Evolutionary conservation across 2,797 vertebrate genomes (phyloP).

Genomic region (Artibeus jamaicensis): DNA sequence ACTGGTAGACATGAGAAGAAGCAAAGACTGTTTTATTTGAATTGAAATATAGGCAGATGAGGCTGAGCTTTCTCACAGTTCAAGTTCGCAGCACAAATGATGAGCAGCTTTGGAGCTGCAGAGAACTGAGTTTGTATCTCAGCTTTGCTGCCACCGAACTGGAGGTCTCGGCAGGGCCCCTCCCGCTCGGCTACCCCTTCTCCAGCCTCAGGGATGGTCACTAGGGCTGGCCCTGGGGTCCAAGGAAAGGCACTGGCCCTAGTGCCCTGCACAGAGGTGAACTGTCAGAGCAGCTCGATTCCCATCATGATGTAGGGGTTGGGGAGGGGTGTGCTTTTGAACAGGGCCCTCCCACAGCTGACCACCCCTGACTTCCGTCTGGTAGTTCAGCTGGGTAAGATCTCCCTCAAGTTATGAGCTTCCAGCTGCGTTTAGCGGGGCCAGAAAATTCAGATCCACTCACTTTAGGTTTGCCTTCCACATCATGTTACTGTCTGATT

Average conservation of each 20-base stretch:
- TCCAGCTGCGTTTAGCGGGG: slow-evolving; percentile 64
- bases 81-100: neutral
- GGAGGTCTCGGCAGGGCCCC: neutral
- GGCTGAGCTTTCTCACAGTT: neutral
- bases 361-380: neutral
- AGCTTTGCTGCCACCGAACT: neutral
- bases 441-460: slow-evolving; percentile 60
- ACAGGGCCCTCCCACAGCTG: neutral
- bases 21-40: neutral
- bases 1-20: neutral
- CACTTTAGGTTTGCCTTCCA: slow-evolving; percentile 60
- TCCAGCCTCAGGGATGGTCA: neutral
- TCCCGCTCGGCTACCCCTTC: neutral
- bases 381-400: neutral
- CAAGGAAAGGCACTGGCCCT: neutral
- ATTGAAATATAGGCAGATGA: neutral
- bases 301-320: fast-evolving
- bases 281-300: neutral
- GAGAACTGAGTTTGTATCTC: neutral
- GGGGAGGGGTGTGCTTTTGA: neutral
- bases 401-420: neutral
- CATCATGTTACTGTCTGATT: slow-evolving; percentile 54
- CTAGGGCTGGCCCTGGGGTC: neutral
- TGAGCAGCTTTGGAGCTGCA: neutral
- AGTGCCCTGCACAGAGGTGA: neutral